Evolutionary conservation across 2,113 vertebrate species (phyloP), one percentile per base, ranked within the genome.

Genomic region (Egretta garzetta): DNA sequence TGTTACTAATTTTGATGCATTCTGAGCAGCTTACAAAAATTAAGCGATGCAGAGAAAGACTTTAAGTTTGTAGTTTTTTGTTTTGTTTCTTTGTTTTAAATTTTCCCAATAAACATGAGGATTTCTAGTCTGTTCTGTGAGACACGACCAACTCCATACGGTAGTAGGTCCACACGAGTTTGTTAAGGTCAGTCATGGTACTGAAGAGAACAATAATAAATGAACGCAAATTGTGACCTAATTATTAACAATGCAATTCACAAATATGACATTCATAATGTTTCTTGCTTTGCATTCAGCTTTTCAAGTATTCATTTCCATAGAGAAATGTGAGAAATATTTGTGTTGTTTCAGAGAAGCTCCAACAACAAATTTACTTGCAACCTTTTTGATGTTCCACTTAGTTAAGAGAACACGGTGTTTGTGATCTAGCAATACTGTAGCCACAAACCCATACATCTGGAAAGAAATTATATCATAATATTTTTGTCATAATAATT

Each of bases 271-370:
- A 37, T 26, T 55, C 0, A 20, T 55, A 49, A 4, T 67, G 2
- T 67, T 71, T 94, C 64, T 71, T 77, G 5, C 4, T 90, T 87
- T 81, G 4, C 45, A 13, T n/a, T 70, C 32, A 85, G 32, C 12
- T 87, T 94, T 90, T 82, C 32, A 67, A 55, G 12, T 71, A 37
- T 67, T 71, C 7, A 28, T 74, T 93, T 90, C 10, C 56, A 50
- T 8, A 58, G 3, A 77, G 9, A 77, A 73, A 71, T 63, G 2
- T 53, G 30, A 62, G 8, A 84, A 74, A 41, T 50, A 28, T 43
- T 74, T 0, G 0, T 60, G 14, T 60, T 50, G 7, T 75, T 81
- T 80, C 14, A 41, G 32, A 79, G 9, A 62, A 0, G 3, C 5
- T 53, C 6, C 24, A 71, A 50, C 9, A 55, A 37, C 39, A 58